Evolutionary conservation across 2,888 invertebrate genomes (phyloP).

Genomic region (Heliconius erato): DNA sequence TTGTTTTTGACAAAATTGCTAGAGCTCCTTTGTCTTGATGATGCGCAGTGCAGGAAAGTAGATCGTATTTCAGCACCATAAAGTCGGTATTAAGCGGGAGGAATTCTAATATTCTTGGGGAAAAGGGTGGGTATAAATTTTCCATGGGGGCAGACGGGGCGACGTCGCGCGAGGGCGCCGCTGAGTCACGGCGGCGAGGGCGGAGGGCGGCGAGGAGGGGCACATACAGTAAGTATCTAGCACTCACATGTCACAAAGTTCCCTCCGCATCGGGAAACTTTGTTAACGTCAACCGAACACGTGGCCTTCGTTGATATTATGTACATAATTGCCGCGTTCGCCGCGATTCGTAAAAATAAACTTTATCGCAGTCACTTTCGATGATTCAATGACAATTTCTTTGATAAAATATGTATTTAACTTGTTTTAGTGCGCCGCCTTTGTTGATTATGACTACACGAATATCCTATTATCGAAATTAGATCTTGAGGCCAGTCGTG

Average conservation of each 20-base stretch:
- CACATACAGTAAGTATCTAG: conserved; percentile 84
- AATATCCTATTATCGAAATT: neutral
- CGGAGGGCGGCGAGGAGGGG: conserved; percentile 58
- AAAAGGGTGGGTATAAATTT: conserved; percentile 85
- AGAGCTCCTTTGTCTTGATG: conserved; percentile 80
- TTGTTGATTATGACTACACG: neutral
- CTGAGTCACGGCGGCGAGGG: conserved; percentile 78
- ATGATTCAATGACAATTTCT: conserved; percentile 41
- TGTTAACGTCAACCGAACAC: conserved; percentile 85
- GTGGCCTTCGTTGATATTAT: conserved; percentile 80
- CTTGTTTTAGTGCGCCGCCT: conserved; percentile 44
- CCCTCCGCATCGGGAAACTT: conserved; percentile 85
- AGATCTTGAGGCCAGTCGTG: neutral
- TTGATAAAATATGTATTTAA: conserved; percentile 16
- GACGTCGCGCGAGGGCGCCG: conserved; percentile 85
- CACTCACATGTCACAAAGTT: conserved; percentile 86
- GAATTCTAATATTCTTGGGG: conserved; percentile 77
- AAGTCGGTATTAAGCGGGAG: conserved; percentile 65
- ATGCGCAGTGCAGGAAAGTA: conserved; percentile 59
- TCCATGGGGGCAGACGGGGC: conserved; percentile 85
- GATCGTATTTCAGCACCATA: conserved; percentile 63
- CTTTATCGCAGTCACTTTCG: conserved; percentile 48
- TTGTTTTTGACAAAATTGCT: conserved; percentile 82
- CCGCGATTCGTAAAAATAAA: conserved; percentile 56
- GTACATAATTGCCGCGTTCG: conserved; percentile 76